These are phyloP conservation scores for Epinephelus coioides DNA, from an alignment of 2,797 vertebrate species.

Conservation along the genomic window DNA sequence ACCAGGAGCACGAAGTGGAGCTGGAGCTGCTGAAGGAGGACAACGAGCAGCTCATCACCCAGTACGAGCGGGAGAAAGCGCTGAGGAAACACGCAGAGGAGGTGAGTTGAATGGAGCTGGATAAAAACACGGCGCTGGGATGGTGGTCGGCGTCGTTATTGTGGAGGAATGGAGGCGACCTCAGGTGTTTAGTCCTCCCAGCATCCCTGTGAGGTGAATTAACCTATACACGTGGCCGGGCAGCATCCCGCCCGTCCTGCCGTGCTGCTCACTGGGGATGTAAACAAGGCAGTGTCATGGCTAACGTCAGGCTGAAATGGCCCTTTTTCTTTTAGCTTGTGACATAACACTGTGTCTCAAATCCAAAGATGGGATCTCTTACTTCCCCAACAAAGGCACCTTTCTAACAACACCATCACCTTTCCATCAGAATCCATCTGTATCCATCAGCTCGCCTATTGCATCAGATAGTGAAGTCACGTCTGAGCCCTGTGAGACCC, in stretches of 20 bases:
- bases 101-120: conserved; percentile 82
- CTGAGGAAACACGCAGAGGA: conserved; percentile 94
- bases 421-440: background rate
- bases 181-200: conserved; percentile 21
- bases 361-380: background rate
- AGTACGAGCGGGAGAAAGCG: conserved; percentile 96
- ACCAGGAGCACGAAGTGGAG: conserved; percentile 96
- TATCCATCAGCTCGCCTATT: background rate
- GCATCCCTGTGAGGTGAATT: conserved; percentile 27
- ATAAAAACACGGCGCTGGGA: background rate
- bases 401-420: background rate
- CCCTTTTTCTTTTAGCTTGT: conserved; percentile 18
- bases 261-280: conserved; percentile 49
- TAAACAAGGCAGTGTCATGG: conserved; percentile 73
- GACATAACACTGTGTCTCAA: background rate
- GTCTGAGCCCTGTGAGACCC: conserved; percentile 17
- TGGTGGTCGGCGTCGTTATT: background rate
- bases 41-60: conserved; percentile 98
- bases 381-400: background rate
- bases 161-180: background rate
- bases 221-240: conserved; percentile 63
- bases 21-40: conserved; percentile 96
- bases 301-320: conserved; percentile 29
- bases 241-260: conserved; percentile 33
- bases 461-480: conserved; percentile 50